Evolutionary conservation across 2,797 vertebrate species (phyloP).

Genomic region (Alfaro cultratus): DNA sequence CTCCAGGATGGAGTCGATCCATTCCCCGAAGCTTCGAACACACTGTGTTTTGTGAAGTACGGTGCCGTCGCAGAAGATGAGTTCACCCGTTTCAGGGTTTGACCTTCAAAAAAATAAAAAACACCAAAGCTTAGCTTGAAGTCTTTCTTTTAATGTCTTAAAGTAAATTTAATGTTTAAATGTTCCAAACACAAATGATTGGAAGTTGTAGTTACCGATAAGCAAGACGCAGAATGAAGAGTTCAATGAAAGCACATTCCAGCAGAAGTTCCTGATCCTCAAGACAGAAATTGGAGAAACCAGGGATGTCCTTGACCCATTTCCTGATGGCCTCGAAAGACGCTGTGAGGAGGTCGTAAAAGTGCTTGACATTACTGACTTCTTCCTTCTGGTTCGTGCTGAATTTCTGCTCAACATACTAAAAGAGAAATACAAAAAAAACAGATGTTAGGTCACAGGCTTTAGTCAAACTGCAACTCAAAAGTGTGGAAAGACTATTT

Average conservation of each 20-base stretch:
- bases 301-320: conserved; percentile 91
- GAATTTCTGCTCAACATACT: conserved; percentile 87
- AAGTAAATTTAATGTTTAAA: background rate
- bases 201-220: conserved; percentile 83
- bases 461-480: background rate
- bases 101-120: conserved; percentile 79
- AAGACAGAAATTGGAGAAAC: conserved; percentile 85
- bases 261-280: conserved; percentile 93
- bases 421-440: conserved; percentile 25
- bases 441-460: conserved; percentile 17
- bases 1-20: conserved; percentile 93
- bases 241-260: conserved; percentile 93
- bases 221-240: conserved; percentile 93
- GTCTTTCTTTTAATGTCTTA: background rate
- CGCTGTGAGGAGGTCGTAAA: conserved; percentile 90
- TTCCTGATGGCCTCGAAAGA: conserved; percentile 92
- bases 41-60: conserved; percentile 93
- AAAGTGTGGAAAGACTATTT: background rate
- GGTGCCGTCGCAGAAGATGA: conserved; percentile 92
- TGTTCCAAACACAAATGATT: background rate
- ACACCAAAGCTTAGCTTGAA: background rate
- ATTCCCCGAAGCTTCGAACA: conserved; percentile 89
- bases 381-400: conserved; percentile 88
- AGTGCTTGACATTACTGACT: conserved; percentile 87
- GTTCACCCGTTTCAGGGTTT: conserved; percentile 87